Base-by-base conservation (phyloP, 2,888 invertebrate genomes). In the Antheraea yamamai region DNA sequence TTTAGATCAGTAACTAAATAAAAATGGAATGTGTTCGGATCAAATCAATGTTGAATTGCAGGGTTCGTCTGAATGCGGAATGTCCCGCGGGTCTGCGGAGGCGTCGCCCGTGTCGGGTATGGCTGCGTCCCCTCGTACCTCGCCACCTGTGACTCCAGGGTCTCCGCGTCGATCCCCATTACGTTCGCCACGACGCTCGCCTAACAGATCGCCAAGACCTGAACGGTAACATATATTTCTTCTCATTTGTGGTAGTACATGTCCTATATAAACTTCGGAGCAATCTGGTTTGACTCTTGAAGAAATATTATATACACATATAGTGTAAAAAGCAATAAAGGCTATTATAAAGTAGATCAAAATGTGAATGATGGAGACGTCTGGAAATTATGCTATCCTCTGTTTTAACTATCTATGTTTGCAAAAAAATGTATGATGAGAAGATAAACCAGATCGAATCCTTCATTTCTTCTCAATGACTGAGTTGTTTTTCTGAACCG, bases 1-100 rank as follows among this genome's bases (percentile, higher is more conserved):
- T 39, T 39, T 8, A 47, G 47, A 1, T 47, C 12, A 10, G 8
- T 47, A 47, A 10, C 47, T 47, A 47, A 35, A 35, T 73, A 23
- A n/a, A 14, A 39, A 35, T 23, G 73, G 10, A 73, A 55, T 55
- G 39, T 39, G 47, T 20, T 39, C 18, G 35, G 39, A 70, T 70
- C n/a, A 39, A 39, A 20, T 39, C 20, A 55, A 64, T 75, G 20
- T 4, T 35, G 58, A 39, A 4, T 52, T 75, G 0, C 82, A 95
- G 94, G 93, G 93, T 76, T 95, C 94, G 4, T 94, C 94, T 12
- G 94, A 95, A 78, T 94, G 94, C 73, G 92, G 92, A 30, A 91
- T 94, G 92, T 94, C 94, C 0, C 92, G 94, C 0, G 94, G 94
- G 0, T 94, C 94, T 0, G 94, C 88, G 0, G 94, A 94, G 70